Evolutionary conservation across 2,797 vertebrate genomes (phyloP).

Genomic region (Sebastes steindachneri): DNA sequence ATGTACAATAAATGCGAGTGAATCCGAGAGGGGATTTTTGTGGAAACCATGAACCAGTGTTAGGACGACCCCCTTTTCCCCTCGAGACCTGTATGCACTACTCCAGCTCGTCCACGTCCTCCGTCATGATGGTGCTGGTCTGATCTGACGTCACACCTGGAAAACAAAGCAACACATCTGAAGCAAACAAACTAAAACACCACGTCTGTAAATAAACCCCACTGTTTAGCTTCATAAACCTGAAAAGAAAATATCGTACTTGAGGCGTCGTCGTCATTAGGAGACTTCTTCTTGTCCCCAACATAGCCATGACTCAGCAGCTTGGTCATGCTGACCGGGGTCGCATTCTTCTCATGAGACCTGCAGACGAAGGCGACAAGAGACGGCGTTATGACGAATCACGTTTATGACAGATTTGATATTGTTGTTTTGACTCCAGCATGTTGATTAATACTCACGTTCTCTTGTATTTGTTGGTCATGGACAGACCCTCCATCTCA

Average conservation of each 20-base stretch:
- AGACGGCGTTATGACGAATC: not conserved
- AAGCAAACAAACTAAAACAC: not conserved
- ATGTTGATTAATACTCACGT: constrained; percentile 65
- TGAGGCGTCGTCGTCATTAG: constrained; percentile 81
- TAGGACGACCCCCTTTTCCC: constrained; percentile 1
- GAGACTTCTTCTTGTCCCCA: constrained; percentile 78
- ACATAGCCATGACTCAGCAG: constrained; percentile 86
- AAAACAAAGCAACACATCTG: not conserved
- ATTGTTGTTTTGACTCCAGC: not conserved
- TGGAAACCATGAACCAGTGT: constrained; percentile 40
- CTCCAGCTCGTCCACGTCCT: constrained; percentile 80
- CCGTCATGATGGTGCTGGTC: constrained; percentile 78
- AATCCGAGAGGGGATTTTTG: constrained; percentile 40
- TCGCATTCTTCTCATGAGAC: constrained; percentile 81
- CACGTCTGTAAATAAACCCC: not conserved
- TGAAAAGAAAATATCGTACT: constrained; percentile 58
- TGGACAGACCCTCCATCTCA: constrained; percentile 69
- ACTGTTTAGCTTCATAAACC: not conserved
- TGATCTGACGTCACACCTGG: constrained; percentile 84
- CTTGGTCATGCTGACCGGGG: constrained; percentile 85
- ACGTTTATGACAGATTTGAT: not conserved
- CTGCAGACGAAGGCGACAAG: constrained; percentile 44
- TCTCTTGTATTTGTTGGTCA: constrained; percentile 82
- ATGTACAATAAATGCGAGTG: constrained; percentile 64
- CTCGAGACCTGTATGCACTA: constrained; percentile 34